Conservation (phyloP, 2,113 vertebrate species). For the Pseudorasbora parva region DNA sequence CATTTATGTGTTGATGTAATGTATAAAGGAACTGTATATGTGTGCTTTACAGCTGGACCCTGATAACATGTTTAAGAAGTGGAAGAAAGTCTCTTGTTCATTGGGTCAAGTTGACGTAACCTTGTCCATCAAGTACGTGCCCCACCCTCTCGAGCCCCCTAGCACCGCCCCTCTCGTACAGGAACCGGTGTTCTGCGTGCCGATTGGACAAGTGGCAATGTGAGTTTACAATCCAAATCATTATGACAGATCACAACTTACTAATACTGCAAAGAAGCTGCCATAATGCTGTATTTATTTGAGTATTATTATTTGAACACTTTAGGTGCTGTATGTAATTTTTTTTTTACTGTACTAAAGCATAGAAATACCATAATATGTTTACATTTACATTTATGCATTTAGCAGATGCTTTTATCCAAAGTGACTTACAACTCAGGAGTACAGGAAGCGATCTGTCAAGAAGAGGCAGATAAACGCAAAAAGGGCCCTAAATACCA, state of each 20-base stretch:
- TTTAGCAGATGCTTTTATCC: too few species aligned
- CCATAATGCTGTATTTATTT: not conserved
- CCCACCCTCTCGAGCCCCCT: conserved; percentile 70
- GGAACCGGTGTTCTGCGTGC: conserved; percentile 67
- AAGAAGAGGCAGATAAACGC: too few species aligned
- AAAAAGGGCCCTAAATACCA: too few species aligned
- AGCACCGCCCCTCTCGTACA: conserved; percentile 54
- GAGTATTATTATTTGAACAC: not conserved
- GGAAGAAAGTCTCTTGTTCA: conserved; percentile 68
- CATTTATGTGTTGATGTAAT: not conserved
- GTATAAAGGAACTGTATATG: conserved; percentile 10
- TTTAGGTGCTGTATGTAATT: too few species aligned
- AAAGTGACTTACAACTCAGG: too few species aligned
- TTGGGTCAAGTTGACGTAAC: conserved; percentile 67
- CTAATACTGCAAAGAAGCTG: not conserved
- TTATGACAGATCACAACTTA: not conserved
- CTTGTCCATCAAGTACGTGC: conserved; percentile 70
- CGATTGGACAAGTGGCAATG: conserved; percentile 69
- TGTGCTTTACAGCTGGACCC: conserved; percentile 65
- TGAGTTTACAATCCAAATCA: conserved; percentile 58
- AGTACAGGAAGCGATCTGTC: too few species aligned
- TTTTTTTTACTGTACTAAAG: too few species aligned
- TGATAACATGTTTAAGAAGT: conserved; percentile 61
- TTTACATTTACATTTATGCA: too few species aligned
- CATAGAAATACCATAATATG: too few species aligned